Conservation (phyloP, 1,140 invertebrate species). For the Notospermus geniculatus region DNA sequence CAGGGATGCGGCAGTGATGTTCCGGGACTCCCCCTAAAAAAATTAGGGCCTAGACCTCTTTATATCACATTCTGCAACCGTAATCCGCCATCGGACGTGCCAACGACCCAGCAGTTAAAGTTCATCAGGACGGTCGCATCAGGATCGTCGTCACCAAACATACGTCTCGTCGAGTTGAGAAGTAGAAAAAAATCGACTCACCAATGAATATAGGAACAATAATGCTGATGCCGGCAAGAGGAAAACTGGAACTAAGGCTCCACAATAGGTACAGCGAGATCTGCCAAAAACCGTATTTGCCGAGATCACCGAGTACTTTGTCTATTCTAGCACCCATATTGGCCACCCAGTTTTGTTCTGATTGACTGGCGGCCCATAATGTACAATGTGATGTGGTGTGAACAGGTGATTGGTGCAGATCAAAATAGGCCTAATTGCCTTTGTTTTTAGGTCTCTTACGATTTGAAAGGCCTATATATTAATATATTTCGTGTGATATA, state of each 20-base stretch:
- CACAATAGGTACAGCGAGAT: background rate
- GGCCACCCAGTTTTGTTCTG: no score
- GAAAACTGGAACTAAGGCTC: background rate
- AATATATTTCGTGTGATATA: no score
- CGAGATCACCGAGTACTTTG: background rate
- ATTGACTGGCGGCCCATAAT: no score
- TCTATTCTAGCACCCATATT: no score
- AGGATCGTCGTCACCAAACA: background rate
- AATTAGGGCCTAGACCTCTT: background rate
- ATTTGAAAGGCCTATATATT: no score
- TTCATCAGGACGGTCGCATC: background rate
- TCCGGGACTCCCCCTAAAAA: background rate
- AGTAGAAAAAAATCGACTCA: background rate
- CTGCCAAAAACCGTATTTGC: background rate
- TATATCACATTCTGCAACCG: background rate
- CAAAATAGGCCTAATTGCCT: no score
- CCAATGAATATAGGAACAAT: background rate
- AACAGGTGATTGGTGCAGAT: no score
- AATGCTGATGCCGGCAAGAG: background rate
- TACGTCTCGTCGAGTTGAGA: background rate
- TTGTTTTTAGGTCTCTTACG: no score
- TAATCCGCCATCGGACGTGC: background rate
- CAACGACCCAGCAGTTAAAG: background rate
- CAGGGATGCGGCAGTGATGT: background rate
- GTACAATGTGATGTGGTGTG: no score